These are phyloP conservation scores for Sepiola atlantica DNA, from an alignment of 2,888 invertebrate genomes.

Conservation along the genomic window DNA sequence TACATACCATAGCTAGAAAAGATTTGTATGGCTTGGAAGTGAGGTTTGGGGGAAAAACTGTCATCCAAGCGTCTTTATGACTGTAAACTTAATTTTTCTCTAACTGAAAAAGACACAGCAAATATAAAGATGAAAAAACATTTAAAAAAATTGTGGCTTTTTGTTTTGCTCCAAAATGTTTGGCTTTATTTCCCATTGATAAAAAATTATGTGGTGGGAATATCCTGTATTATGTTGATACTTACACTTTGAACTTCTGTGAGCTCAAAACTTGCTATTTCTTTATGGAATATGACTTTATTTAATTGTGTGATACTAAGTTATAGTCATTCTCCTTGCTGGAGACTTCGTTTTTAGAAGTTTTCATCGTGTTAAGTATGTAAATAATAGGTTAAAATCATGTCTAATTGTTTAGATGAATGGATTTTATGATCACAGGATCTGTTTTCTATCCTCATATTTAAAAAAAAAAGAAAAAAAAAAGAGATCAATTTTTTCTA, in stretches of 20 bases:
- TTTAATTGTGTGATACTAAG: not conserved
- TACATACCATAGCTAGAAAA: not conserved
- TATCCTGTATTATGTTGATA: not conserved
- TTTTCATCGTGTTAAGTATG: not conserved
- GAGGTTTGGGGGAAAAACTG: not conserved
- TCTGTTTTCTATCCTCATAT: not conserved
- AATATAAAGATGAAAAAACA: not conserved
- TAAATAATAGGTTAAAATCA: not conserved
- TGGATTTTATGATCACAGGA: not conserved
- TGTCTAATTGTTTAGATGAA: not conserved
- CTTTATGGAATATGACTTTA: not conserved
- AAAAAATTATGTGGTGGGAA: not conserved
- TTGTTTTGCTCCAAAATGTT: not conserved
- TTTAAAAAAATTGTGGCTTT: not conserved
- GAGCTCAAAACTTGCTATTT: not conserved
- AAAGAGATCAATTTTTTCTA: not conserved
- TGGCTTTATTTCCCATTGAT: not conserved
- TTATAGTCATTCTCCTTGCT: not conserved
- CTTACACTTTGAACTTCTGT: not conserved
- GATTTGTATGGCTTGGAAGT: not conserved
- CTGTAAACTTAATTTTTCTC: not conserved
- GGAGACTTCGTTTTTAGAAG: not conserved
- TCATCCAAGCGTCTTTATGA: not conserved
- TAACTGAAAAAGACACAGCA: not conserved
- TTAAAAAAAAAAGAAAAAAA: not conserved